Base-by-base conservation (phyloP, 2,888 invertebrate genomes). In the Patella depressa region DNA sequence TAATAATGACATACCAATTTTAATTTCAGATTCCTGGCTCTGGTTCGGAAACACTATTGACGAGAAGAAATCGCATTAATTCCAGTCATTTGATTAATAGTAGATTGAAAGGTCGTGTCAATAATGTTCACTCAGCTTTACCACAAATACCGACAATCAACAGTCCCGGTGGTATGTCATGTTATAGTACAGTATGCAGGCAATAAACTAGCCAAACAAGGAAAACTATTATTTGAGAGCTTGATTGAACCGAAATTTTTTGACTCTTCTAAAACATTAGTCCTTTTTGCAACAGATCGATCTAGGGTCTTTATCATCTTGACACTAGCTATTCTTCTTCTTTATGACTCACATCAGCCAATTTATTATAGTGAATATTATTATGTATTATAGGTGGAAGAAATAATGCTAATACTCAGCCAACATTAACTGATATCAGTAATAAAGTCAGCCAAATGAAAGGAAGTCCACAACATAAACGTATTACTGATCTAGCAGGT, bases 31-130 rank as follows among this genome's bases (percentile, higher is more conserved):
- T 85, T 65, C 83, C 82, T 69, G 82, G 84, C 54, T 45, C 45
- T 45, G 73, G 82, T 55, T 81, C 83, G 15, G 80, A 78, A 14
- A 79, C 84, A 2, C 74, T 88, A 34, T 81, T 89, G 34, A 79
- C 86, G 1, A 78, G 88, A 69, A 83, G 86, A 45, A 88, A 86
- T 72, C 82, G 84, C 15, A 74, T 87, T 65, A 89, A 86, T 80
- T 80, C 85, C 5, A 83, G 82, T 73, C 82, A 85, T 55, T 85
- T 83, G 12, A 80, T 87, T 74, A 86, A 87, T 77, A 87, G 84
- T 76, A 80, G 86, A 54, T 77, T 86, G 53, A 87, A 87, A 70
- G 84, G 81, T n/a, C 80, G 83, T 34, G 77, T 83, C 17, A 78
- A 76, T 45, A 78, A 83, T 5, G 80, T 84, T 15, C 75, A 84